phyloP scores from a whole-genome alignment of 2,113 vertebrate species.

The Lampris incognitus region DNA sequence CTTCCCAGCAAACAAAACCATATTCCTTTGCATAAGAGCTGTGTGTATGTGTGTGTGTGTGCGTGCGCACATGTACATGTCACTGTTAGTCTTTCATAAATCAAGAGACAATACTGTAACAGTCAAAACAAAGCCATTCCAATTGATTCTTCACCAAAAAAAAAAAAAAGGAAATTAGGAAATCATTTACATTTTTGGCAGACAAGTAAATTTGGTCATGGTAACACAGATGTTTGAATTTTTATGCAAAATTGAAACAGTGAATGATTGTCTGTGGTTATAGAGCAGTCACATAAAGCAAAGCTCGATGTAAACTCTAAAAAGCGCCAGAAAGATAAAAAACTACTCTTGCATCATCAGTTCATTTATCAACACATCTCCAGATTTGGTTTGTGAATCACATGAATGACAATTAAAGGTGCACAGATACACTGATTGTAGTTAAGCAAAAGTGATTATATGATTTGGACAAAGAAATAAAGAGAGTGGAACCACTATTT shows the following conservation, averaged over 20 bases:
- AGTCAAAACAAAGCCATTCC: constrained; percentile 15
- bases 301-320: constrained; percentile 38
- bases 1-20: constrained; percentile 16
- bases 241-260: constrained; percentile 42
- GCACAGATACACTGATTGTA: constrained; percentile 73
- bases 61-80: neutral
- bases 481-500: constrained; percentile 44
- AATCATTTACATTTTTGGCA: constrained; percentile 34
- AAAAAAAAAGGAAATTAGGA: constrained; percentile 8
- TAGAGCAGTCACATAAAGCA: constrained; percentile 53
- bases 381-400: constrained; percentile 61
- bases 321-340: constrained; percentile 29
- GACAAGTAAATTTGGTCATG: constrained; percentile 60
- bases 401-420: constrained; percentile 52
- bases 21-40: constrained; percentile 5
- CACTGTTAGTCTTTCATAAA: neutral
- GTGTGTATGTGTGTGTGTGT: neutral
- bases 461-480: constrained; percentile 51
- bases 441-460: constrained; percentile 65
- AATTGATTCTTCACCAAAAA: constrained; percentile 10
- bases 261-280: constrained; percentile 73
- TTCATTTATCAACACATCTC: constrained; percentile 28
- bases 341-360: constrained; percentile 2
- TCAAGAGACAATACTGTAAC: constrained; percentile 2
- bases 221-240: constrained; percentile 25